These are phyloP conservation scores for Solea solea DNA, from an alignment of 2,113 vertebrate species.

Conservation along the genomic window DNA sequence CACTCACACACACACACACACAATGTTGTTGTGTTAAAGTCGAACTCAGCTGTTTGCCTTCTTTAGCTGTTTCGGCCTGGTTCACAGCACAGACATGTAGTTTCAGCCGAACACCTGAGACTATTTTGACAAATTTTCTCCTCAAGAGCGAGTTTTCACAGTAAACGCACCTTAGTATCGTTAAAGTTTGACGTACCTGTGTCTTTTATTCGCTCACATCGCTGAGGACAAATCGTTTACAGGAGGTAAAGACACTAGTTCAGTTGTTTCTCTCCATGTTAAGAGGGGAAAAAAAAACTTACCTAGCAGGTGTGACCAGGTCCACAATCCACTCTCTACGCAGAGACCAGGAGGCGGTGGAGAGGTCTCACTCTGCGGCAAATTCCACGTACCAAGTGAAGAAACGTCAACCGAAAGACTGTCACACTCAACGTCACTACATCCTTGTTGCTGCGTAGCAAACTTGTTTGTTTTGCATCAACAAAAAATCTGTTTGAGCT, in stretches of 20 bases:
- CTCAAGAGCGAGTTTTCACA: no score
- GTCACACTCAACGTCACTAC: no score
- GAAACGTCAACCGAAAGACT: neutral
- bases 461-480: no score
- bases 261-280: neutral
- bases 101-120: neutral
- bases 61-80: no score
- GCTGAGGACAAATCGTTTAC: no score
- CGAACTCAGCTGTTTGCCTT: neutral
- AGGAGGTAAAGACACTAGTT: neutral
- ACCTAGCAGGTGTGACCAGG: conserved; percentile 54
- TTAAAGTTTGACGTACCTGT: no score
- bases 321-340: neutral
- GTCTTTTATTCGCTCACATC: neutral
- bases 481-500: no score
- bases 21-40: no score
- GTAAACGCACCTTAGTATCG: no score
- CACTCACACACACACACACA: neutral
- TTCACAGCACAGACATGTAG: no score
- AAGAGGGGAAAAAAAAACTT: neutral
- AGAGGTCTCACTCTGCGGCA: conserved; percentile 48
- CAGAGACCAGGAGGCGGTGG: neutral
- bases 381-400: neutral
- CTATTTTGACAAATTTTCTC: neutral
- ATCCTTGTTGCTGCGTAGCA: no score